Evolutionary conservation across 2,797 vertebrate species (phyloP).

Genomic region (Esox masquinongy): DNA sequence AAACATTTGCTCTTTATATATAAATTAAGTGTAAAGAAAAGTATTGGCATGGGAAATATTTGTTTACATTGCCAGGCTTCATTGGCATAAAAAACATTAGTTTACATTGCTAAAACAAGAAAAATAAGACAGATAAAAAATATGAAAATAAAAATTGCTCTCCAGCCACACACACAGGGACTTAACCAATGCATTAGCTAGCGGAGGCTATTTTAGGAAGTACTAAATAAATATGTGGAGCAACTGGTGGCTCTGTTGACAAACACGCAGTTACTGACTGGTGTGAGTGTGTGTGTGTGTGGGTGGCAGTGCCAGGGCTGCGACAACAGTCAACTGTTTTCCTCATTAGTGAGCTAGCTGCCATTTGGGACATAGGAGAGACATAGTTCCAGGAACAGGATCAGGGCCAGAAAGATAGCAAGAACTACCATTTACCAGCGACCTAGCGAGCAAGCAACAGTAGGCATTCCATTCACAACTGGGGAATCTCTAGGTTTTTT

Average conservation of each 20-base stretch:
- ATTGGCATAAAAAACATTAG: no score
- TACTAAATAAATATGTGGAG: conserved; percentile 7
- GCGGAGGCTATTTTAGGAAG: conserved; percentile 5
- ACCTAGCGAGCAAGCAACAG: neutral
- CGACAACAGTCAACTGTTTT: neutral
- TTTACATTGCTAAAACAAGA: no score
- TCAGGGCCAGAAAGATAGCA: neutral
- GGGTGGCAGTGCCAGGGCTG: neutral
- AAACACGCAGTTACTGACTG: neutral
- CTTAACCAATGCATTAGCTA: neutral
- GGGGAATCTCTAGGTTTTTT: neutral
- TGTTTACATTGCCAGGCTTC: no score
- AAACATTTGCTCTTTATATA: no score
- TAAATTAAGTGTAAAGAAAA: no score
- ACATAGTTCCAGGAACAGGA: neutral
- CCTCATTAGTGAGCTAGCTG: neutral
- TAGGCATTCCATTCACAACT: neutral
- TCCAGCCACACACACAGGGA: neutral
- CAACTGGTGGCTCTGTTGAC: conserved; percentile 17
- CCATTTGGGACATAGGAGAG: neutral
- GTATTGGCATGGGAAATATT: no score
- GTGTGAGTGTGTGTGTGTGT: neutral
- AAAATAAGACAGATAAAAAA: no score
- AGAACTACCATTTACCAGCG: neutral
- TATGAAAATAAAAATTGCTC: neutral